Percentiles rank a stretch among this genome's conserved stretches.
Evolutionary conservation across 2,888 invertebrate genomes (phyloP).

Genomic region (Sipunculus nudus): DNA sequence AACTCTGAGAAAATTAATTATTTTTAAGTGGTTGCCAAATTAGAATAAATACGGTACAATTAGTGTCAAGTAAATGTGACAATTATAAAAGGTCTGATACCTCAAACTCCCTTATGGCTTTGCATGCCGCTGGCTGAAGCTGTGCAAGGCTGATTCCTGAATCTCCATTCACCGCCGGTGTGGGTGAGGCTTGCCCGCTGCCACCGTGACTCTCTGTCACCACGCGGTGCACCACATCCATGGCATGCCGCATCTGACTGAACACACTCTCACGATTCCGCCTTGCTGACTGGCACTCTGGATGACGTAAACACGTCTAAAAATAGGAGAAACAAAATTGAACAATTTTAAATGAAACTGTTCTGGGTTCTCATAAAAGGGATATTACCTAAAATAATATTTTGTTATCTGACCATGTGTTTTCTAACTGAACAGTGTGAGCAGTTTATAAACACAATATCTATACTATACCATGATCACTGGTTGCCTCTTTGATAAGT

Average conservation of each 20-base stretch:
- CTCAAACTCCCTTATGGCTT: slow-evolving; percentile 84
- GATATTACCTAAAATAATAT: too few species aligned
- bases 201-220: slow-evolving; percentile 98
- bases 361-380: too few species aligned
- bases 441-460: too few species aligned
- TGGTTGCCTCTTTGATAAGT: too few species aligned
- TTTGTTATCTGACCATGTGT: too few species aligned
- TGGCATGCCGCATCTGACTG: slow-evolving; percentile 90
- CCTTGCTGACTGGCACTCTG: slow-evolving; percentile 89
- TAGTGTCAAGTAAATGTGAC: background rate
- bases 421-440: too few species aligned
- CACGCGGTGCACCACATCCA: slow-evolving; percentile 97
- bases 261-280: slow-evolving; percentile 98
- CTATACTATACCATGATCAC: too few species aligned
- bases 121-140: slow-evolving; percentile 72
- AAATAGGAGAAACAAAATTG: too few species aligned
- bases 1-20: background rate
- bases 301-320: slow-evolving; percentile 91
- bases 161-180: slow-evolving; percentile 52
- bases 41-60: slow-evolving; percentile 1
- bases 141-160: slow-evolving; percentile 67
- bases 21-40: too few species aligned
- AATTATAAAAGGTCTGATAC: slow-evolving; percentile 46
- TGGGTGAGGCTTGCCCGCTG: too few species aligned
- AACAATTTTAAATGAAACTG: too few species aligned